Base-by-base conservation (phyloP, 2,797 vertebrate species). In the Eulemur rubriventer region DNA sequence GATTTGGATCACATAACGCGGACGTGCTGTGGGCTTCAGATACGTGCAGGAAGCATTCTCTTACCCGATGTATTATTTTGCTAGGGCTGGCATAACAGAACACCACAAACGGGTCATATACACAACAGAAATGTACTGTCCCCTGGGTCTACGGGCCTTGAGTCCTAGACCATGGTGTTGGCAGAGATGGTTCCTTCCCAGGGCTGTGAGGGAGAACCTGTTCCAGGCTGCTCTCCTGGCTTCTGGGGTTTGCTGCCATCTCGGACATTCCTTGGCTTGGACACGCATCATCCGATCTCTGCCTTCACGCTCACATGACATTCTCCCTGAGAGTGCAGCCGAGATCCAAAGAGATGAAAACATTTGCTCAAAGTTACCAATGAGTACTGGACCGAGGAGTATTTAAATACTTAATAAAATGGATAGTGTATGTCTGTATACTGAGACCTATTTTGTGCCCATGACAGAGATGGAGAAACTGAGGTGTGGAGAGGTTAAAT, bases 91-190 rank as follows among this genome's bases (percentile, higher is more conserved):
- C 13, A 0, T 61, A 20, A 69, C 22, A 38, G 9, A 78, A 79
- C 17, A 16, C 17, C 4, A 4, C 26, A 5, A 1, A 26, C 13
- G 33, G 4, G 30, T 20, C 24, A 6, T 33, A 52, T 43, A 7
- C 4, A 11, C 38, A 7, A 22, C 7, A 70, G 43, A 61, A n/a
- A 0, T 1, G 0, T 3, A 22, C 35, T 4, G 0, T n/a, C 12
- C 76, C 38, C 17, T 13, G 26, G 24, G 30, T 69, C 57, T 48
- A 46, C 30, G 43, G 61, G 69, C 35, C 35, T 13, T 1, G 55
- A 13, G 33, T 59, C 55, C 0, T 0, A 46, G 85, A 18, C 43
- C 11, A 17, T 7, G 14, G 14, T 20, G 1, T 24, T 5, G 5
- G 16, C n/a, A n/a, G 52, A 63, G 26, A 4, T 24, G n/a, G 33